Evolutionary conservation across 2,797 vertebrate species (phyloP), one percentile per base, ranked within the genome.

Genomic region (Borostomias antarcticus): DNA sequence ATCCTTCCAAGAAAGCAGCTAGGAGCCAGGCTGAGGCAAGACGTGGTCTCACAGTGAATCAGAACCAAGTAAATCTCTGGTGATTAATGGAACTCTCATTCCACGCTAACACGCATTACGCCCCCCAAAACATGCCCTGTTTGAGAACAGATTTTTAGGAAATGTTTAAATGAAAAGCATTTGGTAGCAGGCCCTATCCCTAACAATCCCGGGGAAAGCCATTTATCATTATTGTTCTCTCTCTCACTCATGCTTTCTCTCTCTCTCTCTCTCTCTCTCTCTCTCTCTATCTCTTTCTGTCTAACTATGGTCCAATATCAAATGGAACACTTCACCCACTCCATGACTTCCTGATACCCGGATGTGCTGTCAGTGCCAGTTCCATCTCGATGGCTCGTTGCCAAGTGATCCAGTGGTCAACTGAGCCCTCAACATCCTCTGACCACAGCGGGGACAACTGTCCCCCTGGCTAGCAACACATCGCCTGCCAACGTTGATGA

Each of bases 51-150:
- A 59, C 66, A 72, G 74, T 19, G 59, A 29, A 74, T 83, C 66
- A 35, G n/a, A 58, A 64, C 63, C 58, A 69, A 82, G 81, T 75
- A 69, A 74, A 82, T 75, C 62, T 53, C 21, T 7, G 11, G 17
- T 80, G 84, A 87, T 85, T 83, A 87, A 85, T 84, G 69, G 61
- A 40, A 58, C 57, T 70, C 73, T 81, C 75, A 84, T 81, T 80
- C 68, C 23, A 56, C 19, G 13, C 50, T 58, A 66, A 66, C 23
- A 13, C 54, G 67, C 58, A 71, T 70, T 64, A 70, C 50, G 25
- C 72, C 64, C 70, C 70, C 70, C 58, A 70, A 63, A 70, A 69
- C 72, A 75, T 45, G 63, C 72, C 35, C 53, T 26, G 52, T 51
- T 79, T 85, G 80, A 78, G 54, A 82, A 68, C 47, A 37, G 56